These are phyloP conservation scores for Chymomyza fuscimana DNA, from an alignment of 2,888 invertebrate genomes.

Conservation along the genomic window DNA sequence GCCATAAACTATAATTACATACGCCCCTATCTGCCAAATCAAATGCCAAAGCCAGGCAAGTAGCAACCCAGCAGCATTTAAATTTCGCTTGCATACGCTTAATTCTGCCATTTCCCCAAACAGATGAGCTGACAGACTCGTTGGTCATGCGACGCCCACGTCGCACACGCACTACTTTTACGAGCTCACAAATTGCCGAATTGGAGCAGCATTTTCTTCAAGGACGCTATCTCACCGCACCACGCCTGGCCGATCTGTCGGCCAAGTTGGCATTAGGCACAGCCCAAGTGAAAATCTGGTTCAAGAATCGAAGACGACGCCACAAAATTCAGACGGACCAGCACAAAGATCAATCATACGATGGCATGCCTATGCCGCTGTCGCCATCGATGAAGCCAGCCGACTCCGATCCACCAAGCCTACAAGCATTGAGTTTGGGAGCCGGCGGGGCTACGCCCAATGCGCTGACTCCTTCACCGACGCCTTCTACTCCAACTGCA, in stretches of 20 bases:
- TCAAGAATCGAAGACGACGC: slow-evolving; percentile 74
- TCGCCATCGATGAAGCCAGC: slow-evolving; percentile 53
- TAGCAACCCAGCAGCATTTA: not conserved
- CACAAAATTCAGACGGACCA: slow-evolving; percentile 68
- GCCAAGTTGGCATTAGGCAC: slow-evolving; percentile 63
- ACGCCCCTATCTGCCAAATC: slow-evolving; percentile 65
- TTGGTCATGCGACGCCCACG: slow-evolving; percentile 69
- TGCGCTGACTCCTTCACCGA: slow-evolving; percentile 61
- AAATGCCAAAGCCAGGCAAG: slow-evolving; percentile 63
- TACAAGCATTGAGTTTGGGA: slow-evolving; percentile 55
- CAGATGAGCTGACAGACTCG: slow-evolving; percentile 66
- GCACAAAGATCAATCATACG: slow-evolving; percentile 60
- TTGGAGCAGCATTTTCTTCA: slow-evolving; percentile 71
- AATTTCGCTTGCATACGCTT: not conserved
- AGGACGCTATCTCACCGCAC: slow-evolving; percentile 66
- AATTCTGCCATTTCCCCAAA: not conserved
- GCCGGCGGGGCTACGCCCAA: slow-evolving; percentile 50
- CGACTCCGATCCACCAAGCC: slow-evolving; percentile 57
- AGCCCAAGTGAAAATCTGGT: slow-evolving; percentile 73
- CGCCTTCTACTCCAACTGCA: slow-evolving; percentile 54
- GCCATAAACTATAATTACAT: slow-evolving; percentile 69
- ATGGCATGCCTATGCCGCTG: slow-evolving; percentile 68
- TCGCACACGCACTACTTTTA: slow-evolving; percentile 72
- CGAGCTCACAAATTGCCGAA: slow-evolving; percentile 67
- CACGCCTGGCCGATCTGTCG: slow-evolving; percentile 64